These are phyloP conservation scores for Habropoda laboriosa DNA, from an alignment of 1,140 invertebrate species.

Conservation along the genomic window DNA sequence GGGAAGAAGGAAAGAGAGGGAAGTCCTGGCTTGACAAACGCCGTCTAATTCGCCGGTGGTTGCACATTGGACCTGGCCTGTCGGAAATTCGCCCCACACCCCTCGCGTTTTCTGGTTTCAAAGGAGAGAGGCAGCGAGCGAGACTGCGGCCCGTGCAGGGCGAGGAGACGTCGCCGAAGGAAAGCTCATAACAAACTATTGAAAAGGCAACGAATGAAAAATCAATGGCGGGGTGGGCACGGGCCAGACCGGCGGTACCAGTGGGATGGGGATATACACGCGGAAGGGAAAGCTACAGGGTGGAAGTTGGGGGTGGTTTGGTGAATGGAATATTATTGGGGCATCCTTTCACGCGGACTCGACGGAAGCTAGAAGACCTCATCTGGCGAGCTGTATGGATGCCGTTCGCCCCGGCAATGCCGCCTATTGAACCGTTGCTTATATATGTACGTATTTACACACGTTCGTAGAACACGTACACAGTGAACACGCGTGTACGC, in stretches of 20 bases:
- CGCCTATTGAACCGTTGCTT: constrained; percentile 79
- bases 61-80: not conserved
- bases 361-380: constrained; percentile 82
- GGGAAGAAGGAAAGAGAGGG: too few relatives aligned
- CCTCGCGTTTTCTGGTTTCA: constrained; percentile 40
- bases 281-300: constrained; percentile 55
- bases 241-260: constrained; percentile 67
- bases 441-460: constrained; percentile 64
- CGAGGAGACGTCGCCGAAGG: constrained; percentile 73
- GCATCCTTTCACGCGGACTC: constrained; percentile 82
- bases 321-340: constrained; percentile 83
- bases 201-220: constrained; percentile 81
- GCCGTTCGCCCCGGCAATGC: constrained; percentile 77
- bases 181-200: constrained; percentile 82
- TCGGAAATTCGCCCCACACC: constrained; percentile 39
- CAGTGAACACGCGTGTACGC: constrained; percentile 7
- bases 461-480: constrained; percentile 45
- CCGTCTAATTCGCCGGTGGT: constrained; percentile 35
- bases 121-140: constrained; percentile 31
- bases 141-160: constrained; percentile 41
- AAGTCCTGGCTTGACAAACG: too few relatives aligned
- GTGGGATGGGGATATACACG: constrained; percentile 58
- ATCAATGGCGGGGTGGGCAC: constrained; percentile 76
- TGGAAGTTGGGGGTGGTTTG: constrained; percentile 66
- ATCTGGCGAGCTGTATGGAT: constrained; percentile 80